Conservation (phyloP, 1,140 invertebrate genomes). For the Pectinophora gossypiella region DNA sequence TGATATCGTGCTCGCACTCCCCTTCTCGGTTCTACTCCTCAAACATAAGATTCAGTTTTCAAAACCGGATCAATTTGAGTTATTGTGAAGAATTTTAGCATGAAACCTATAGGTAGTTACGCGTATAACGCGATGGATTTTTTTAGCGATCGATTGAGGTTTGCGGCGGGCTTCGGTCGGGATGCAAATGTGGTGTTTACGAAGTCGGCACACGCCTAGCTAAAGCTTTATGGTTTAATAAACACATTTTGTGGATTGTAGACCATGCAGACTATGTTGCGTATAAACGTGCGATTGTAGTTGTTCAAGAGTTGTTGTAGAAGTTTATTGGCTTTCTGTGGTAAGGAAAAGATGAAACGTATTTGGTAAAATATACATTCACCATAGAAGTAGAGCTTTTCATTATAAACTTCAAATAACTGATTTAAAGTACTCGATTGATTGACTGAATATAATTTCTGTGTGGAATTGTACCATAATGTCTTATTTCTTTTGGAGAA, state of each 20-base stretch:
- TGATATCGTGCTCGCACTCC: slow-evolving; percentile 22
- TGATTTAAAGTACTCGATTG: no score
- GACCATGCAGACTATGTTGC: not conserved
- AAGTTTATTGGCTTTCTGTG: no score
- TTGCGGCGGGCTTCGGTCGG: slow-evolving; percentile 51
- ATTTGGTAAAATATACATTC: no score
- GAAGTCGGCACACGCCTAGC: slow-evolving; percentile 55
- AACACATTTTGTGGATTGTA: slow-evolving; percentile 24
- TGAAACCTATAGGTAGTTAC: slow-evolving; percentile 45
- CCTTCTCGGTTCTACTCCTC: slow-evolving; percentile 24
- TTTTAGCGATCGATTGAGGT: slow-evolving; percentile 68
- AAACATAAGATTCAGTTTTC: slow-evolving; percentile 37
- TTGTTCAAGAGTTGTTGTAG: no score
- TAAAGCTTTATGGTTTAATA: slow-evolving; percentile 33
- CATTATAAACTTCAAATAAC: no score
- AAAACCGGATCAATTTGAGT: not conserved
- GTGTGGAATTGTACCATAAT: no score
- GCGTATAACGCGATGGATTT: slow-evolving; percentile 62
- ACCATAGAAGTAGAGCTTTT: no score
- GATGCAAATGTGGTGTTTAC: slow-evolving; percentile 65
- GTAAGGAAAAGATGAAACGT: no score
- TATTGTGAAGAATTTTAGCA: slow-evolving; percentile 15
- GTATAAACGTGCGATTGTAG: no score
- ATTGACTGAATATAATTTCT: no score
- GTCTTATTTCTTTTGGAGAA: no score